Conservation (phyloP, 1,140 invertebrate genomes). For the Stegodyphus mimosarum region DNA sequence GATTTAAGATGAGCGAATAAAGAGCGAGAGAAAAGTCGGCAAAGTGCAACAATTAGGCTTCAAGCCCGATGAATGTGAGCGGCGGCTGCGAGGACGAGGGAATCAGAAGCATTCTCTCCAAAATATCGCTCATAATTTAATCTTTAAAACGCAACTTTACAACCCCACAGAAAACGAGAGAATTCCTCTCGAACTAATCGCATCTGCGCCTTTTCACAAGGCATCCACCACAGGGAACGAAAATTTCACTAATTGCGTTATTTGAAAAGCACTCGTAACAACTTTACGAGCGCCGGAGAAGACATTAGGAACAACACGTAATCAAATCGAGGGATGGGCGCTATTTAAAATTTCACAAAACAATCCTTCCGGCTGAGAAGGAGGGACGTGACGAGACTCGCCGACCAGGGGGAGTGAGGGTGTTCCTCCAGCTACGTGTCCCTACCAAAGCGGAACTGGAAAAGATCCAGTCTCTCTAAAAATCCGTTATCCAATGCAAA, state of each 20-base stretch:
- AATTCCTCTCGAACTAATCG: conserved; percentile 54
- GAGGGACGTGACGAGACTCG: conserved; percentile 11
- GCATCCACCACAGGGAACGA: conserved; percentile 4
- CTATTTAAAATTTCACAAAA: conserved; percentile 61
- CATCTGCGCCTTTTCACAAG: conserved; percentile 50
- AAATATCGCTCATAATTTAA: conserved; percentile 59
- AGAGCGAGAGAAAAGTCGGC: conserved; percentile 40
- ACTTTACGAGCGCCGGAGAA: conserved; percentile 46
- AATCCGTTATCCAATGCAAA: too few relatives aligned
- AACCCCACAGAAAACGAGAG: conserved; percentile 20
- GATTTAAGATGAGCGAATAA: conserved; percentile 9
- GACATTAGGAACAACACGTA: conserved; percentile 47
- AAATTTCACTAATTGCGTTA: conserved; percentile 59
- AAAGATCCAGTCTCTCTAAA: not conserved
- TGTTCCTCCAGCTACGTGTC: not conserved
- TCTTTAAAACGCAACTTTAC: conserved; percentile 58
- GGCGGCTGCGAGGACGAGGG: not conserved
- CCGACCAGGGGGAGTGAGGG: not conserved
- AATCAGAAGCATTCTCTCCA: not conserved
- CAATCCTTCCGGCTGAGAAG: conserved; percentile 14
- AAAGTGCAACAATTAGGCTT: conserved; percentile 47
- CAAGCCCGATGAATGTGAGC: not conserved
- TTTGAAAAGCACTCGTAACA: conserved; percentile 60
- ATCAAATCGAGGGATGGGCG: conserved; percentile 28
- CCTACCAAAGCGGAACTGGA: not conserved